These are phyloP conservation scores for Zaprionus nigranus DNA, from an alignment of 1,140 invertebrate species.

Conservation along the genomic window DNA sequence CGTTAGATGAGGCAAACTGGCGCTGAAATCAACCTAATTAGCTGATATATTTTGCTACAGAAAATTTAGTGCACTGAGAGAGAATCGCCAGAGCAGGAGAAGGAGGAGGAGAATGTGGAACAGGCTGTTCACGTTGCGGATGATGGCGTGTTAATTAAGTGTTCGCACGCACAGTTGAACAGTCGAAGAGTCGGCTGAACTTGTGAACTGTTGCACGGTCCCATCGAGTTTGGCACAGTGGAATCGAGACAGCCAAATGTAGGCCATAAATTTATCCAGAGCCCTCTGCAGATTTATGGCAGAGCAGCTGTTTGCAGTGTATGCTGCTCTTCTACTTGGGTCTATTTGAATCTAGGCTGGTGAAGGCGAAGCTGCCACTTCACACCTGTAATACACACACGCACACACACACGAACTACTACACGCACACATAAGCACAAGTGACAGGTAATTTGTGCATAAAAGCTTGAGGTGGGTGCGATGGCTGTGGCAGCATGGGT, in stretches of 20 bases:
- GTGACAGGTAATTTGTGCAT: conserved; percentile 80
- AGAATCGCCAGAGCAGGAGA: neutral
- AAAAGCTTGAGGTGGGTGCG: conserved; percentile 56
- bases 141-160: conserved; percentile 75
- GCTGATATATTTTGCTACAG: conserved; percentile 40
- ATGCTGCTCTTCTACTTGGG: neutral
- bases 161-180: conserved; percentile 70
- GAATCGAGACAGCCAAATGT: conserved; percentile 39
- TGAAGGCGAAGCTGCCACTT: conserved; percentile 33
- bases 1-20: conserved; percentile 2
- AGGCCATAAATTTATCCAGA: conserved; percentile 52
- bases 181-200: conserved; percentile 11
- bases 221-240: neutral
- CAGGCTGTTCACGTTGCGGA: conserved; percentile 38
- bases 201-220: conserved; percentile 18
- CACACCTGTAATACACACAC: conserved; percentile 22
- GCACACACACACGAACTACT: conserved; percentile 31
- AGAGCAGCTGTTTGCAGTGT: conserved; percentile 45
- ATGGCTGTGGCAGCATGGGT: neutral
- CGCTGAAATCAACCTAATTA: conserved; percentile 42
- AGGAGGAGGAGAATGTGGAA: neutral
- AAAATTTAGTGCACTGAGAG: conserved; percentile 17
- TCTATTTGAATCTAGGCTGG: neutral
- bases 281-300: conserved; percentile 56
- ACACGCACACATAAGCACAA: conserved; percentile 68